phyloP scores from a whole-genome alignment of 2,797 vertebrate species.

The Cercopithecus petaurista region DNA sequence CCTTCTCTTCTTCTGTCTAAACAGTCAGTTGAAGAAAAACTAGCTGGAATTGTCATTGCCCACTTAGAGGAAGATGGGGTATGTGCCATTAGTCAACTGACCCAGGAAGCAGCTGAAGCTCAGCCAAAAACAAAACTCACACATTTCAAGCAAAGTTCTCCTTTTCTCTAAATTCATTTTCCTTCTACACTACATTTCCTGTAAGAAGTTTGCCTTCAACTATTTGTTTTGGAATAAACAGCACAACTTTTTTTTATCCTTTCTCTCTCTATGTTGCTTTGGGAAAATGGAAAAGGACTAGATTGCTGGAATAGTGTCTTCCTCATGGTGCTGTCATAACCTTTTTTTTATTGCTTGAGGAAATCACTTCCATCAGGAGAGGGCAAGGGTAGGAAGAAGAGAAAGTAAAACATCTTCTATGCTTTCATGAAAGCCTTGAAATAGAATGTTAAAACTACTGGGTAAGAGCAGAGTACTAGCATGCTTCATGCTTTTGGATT shows the following conservation, averaged over 20 bases:
- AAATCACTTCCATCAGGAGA: background rate
- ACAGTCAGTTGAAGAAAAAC: constrained; percentile 44
- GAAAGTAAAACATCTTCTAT: background rate
- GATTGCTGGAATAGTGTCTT: background rate
- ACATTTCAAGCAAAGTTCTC: background rate
- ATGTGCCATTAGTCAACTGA: background rate
- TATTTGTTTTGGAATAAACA: constrained; percentile 22
- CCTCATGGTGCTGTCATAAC: background rate
- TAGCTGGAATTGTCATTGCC: constrained; percentile 47
- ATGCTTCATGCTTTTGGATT: background rate
- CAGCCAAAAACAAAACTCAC: background rate
- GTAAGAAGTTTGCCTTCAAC: background rate
- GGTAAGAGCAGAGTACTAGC: background rate
- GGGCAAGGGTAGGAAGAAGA: background rate
- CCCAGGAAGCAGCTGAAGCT: background rate
- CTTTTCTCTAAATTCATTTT: constrained; percentile 25
- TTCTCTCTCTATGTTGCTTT: background rate
- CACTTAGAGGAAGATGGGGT: background rate
- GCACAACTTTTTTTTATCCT: background rate
- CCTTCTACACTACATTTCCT: background rate
- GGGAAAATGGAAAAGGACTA: background rate
- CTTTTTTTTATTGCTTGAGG: background rate
- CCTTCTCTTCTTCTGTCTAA: constrained; percentile 55
- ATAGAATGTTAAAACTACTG: background rate
- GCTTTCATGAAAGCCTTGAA: background rate